phyloP scores from a whole-genome alignment of 1,140 invertebrate species.

The Tetragnatha versicolor region DNA sequence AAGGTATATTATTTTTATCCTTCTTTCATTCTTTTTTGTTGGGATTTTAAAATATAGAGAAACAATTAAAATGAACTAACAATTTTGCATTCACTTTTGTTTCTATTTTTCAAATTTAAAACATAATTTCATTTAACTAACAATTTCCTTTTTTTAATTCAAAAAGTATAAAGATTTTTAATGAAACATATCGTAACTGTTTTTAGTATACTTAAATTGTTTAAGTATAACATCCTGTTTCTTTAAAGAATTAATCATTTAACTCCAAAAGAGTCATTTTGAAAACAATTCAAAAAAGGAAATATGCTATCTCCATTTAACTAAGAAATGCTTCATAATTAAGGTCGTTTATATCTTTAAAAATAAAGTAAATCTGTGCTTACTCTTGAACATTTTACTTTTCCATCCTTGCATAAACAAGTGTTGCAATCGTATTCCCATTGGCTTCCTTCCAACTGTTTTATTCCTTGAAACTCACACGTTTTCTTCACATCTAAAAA shows the following conservation, averaged over 20 bases:
- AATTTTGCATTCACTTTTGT: too few species aligned
- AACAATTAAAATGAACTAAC: too few species aligned
- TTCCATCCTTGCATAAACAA: slow-evolving; percentile 78
- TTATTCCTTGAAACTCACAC: slow-evolving; percentile 69
- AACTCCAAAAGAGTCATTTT: not conserved
- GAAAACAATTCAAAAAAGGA: not conserved
- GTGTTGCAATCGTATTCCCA: slow-evolving; percentile 81
- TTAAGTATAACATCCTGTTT: not conserved
- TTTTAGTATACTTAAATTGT: not conserved
- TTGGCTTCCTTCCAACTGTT: slow-evolving; percentile 70
- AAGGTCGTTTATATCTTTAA: not conserved
- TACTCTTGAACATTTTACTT: slow-evolving; percentile 82
- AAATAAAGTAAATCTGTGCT: slow-evolving; percentile 6
- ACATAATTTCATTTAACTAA: too few species aligned
- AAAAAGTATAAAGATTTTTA: not conserved
- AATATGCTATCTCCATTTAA: too few species aligned
- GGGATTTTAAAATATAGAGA: too few species aligned
- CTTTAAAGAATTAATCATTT: not conserved
- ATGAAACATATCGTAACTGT: not conserved
- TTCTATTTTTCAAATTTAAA: too few species aligned
- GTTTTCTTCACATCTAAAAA: slow-evolving; percentile 56
- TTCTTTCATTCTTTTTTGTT: too few species aligned
- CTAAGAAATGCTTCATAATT: too few species aligned
- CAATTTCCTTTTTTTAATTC: not conserved
- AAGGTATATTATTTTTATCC: too few species aligned